These are phyloP conservation scores for Lemur catta DNA, from an alignment of 2,797 vertebrate species.

Conservation along the genomic window DNA sequence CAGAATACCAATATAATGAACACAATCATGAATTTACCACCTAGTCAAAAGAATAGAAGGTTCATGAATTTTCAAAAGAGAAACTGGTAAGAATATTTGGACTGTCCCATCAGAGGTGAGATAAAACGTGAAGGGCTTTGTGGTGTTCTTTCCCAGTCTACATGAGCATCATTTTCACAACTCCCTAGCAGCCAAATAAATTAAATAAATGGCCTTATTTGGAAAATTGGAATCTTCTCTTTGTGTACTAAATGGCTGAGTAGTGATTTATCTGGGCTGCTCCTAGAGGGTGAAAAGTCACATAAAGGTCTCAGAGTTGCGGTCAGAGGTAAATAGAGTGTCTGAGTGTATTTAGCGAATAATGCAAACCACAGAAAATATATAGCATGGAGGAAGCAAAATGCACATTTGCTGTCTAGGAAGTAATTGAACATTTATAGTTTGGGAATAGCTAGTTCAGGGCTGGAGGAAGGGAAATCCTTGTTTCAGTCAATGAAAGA, in stretches of 20 bases:
- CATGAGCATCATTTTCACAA: conserved; percentile 37
- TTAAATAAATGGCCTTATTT: conserved; percentile 49
- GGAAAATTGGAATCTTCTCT: conserved; percentile 57
- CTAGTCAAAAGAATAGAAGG: neutral
- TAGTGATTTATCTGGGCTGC: conserved; percentile 50
- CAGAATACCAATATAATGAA: neutral
- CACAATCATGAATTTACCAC: neutral
- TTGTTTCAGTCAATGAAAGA: conserved; percentile 40
- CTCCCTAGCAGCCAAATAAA: conserved; percentile 52
- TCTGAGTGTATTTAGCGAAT: conserved; percentile 49
- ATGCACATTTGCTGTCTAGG: neutral
- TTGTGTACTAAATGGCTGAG: conserved; percentile 32
- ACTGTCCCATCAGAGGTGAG: conserved; percentile 35
- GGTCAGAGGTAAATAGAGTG: neutral
- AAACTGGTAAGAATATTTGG: conserved; percentile 7
- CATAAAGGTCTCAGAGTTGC: conserved; percentile 49
- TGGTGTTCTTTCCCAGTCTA: conserved; percentile 21
- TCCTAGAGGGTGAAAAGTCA: conserved; percentile 24
- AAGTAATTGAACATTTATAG: conserved; percentile 59
- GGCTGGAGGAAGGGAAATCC: conserved; percentile 42
- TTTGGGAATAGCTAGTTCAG: conserved; percentile 55
- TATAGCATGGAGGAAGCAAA: neutral
- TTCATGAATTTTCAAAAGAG: neutral
- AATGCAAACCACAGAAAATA: conserved; percentile 56
- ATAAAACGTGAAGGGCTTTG: neutral